Percentiles rank a stretch among this genome's conserved stretches.
Conservation (phyloP, 2,888 invertebrate species). For the Plagodis dolabraria region DNA sequence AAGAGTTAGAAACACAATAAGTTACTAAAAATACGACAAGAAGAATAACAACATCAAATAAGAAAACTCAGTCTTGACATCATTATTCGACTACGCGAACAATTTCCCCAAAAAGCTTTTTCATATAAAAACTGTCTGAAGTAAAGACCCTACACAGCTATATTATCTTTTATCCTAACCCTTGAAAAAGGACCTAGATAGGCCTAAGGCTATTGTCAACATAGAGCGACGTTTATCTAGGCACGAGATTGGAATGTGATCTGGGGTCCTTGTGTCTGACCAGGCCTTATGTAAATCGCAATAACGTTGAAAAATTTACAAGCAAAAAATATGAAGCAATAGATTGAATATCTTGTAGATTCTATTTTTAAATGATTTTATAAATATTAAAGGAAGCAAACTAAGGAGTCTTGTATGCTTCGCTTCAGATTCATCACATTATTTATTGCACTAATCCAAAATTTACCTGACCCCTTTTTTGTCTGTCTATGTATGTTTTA, state of each 20-base stretch:
- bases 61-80: constrained; percentile 13
- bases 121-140: constrained; percentile 17
- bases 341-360: no score
- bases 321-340: no score
- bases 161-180: constrained; percentile 7
- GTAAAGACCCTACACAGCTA: constrained; percentile 13
- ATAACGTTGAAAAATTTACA: no score
- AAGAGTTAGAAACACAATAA: no score
- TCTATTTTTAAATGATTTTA: no score
- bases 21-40: not conserved
- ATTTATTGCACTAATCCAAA: no score
- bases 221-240: constrained; percentile 16
- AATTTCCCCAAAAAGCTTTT: constrained; percentile 20
- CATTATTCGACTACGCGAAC: constrained; percentile 16
- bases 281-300: not conserved
- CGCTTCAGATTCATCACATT: no score
- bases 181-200: not conserved
- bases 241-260: constrained; percentile 8
- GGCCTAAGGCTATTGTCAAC: constrained; percentile 13
- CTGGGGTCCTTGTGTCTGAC: constrained; percentile 1
- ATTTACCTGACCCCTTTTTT: no score
- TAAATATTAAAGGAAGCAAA: no score
- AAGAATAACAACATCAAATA: no score
- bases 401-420: no score
- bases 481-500: no score